Evolutionary conservation across 1,140 invertebrate genomes (phyloP), one percentile per base, ranked within the genome.

Genomic region (Aphis gossypii): DNA sequence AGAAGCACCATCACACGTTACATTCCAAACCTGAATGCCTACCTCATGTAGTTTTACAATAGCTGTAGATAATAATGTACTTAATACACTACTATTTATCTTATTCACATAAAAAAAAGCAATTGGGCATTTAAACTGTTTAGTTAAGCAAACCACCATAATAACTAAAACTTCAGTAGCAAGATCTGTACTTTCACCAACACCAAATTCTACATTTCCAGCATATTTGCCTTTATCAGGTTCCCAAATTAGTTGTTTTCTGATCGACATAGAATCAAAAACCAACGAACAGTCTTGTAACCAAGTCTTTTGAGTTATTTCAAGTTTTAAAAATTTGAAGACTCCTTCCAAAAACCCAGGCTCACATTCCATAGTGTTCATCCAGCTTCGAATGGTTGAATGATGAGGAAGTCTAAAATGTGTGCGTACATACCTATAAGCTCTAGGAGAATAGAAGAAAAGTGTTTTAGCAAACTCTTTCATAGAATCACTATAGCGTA

Each of bases 181-280:
- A 82, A 82, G 68, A n/a, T 82, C 68, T 82, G 68, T 35, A 82
- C n/a, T 82, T 82, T n/a, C 68, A 82, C 68, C 68, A 82, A 82
- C 11, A 82, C n/a, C n/a, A 82, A 35, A 35, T 82, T 82, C 68
- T 82, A 82, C 68, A 82, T 82, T 82, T n/a, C 68, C 68, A 82
- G n/a, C 68, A 82, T 82, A 82, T 82, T 82, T 82, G 5, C 68
- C n/a, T 14, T 82, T 82, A 82, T 82, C 68, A 82, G 68, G 68
- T 82, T 82, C n/a, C n/a, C n/a, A 82, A 82, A 35, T 82, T 35
- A 82, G n/a, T 82, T 82, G 68, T 82, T 82, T 82, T 82, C 68
- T 82, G 3, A 82, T 82, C 30, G n/a, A 11, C n/a, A 82, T 82
- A 4, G 56, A 82, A 82, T 82, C n/a, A 14, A 82, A 82, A 82